Evolutionary conservation across 2,888 invertebrate species (phyloP).

Genomic region (Zootermopsis nevadensis): DNA sequence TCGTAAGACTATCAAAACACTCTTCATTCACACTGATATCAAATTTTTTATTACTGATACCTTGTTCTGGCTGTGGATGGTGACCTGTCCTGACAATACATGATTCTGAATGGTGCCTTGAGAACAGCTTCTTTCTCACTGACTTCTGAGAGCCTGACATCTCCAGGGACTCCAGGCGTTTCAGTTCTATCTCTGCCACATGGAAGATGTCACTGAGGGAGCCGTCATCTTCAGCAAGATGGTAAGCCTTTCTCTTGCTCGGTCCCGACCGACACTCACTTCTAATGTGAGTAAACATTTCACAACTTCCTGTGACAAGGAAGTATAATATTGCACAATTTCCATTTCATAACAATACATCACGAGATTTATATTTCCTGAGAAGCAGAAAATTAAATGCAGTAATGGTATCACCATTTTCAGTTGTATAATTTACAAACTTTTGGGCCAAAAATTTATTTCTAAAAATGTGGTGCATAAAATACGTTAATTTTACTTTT

Average conservation of each 20-base stretch:
- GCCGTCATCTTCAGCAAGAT: background rate
- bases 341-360: background rate
- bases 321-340: background rate
- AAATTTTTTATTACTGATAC: background rate
- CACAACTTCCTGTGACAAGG: background rate
- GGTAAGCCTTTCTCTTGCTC: background rate
- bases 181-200: conserved; percentile 11
- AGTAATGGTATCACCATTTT: too few species aligned
- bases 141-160: background rate
- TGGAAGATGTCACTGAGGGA: background rate
- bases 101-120: conserved; percentile 8
- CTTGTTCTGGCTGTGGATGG: background rate
- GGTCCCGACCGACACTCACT: background rate
- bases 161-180: background rate
- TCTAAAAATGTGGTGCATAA: too few species aligned
- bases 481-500: too few species aligned
- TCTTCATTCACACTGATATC: too few species aligned
- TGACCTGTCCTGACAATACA: background rate
- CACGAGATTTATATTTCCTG: too few species aligned
- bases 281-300: background rate
- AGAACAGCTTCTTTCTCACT: conserved; percentile 17
- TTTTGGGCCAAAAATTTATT: too few species aligned
- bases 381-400: too few species aligned
- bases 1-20: too few species aligned
- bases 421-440: too few species aligned